Percentiles rank a stretch among this genome's conserved stretches.
Evolutionary conservation across 2,888 invertebrate species (phyloP).

Genomic region (Dioctria rufipes): DNA sequence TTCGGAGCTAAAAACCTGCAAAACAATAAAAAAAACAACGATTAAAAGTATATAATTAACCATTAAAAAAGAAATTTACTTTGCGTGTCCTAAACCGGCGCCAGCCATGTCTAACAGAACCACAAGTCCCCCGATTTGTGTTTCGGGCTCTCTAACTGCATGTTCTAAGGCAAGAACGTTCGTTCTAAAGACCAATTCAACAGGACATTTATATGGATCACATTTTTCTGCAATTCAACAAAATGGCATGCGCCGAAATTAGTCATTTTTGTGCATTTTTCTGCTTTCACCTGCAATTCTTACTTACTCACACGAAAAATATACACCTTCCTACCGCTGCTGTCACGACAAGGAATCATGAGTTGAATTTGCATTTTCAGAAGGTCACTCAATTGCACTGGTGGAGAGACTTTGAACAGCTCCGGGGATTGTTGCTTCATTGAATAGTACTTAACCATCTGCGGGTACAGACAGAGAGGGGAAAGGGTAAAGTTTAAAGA

Average conservation of each 20-base stretch:
- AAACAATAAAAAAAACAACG: neutral
- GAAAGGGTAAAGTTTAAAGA: too few relatives aligned
- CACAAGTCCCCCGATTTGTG: constrained; percentile 72
- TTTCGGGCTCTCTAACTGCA: constrained; percentile 73
- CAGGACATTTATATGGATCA: constrained; percentile 71
- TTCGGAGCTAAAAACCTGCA: constrained; percentile 70
- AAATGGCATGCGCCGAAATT: neutral
- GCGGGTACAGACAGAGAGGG: neutral
- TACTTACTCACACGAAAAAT: constrained; percentile 71
- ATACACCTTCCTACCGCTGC: constrained; percentile 70
- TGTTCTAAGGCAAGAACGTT: constrained; percentile 74
- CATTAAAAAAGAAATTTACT: constrained; percentile 60
- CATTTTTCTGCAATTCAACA: constrained; percentile 68
- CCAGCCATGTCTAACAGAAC: constrained; percentile 71
- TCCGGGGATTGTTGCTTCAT: constrained; percentile 71
- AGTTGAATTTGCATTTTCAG: constrained; percentile 71
- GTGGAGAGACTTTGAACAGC: constrained; percentile 69
- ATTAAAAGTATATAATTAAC: too few relatives aligned
- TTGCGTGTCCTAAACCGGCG: constrained; percentile 72
- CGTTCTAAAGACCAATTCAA: constrained; percentile 73
- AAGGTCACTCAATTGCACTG: constrained; percentile 67
- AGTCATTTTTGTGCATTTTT: neutral
- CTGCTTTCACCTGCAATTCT: neutral
- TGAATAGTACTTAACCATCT: constrained; percentile 71
- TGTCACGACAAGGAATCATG: constrained; percentile 70